phyloP scores from a whole-genome alignment of 2,888 invertebrate species.

The Adela reaumurella region DNA sequence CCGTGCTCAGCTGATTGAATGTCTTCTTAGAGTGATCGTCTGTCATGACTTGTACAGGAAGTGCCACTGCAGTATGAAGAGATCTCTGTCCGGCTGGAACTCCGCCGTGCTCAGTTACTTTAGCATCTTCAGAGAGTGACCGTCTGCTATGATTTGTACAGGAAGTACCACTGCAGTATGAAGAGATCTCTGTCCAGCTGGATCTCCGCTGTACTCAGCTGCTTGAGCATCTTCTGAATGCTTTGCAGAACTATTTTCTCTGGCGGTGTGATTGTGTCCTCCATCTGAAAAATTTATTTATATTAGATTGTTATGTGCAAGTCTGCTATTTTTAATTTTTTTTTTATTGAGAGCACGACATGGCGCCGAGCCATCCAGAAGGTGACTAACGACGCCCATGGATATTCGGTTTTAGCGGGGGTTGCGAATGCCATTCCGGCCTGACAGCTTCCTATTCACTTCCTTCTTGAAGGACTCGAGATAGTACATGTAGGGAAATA shows the following conservation, averaged over 20 bases:
- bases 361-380: too few species aligned
- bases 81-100: conserved; percentile 57
- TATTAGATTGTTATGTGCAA: conserved; percentile 3
- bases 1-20: too few species aligned
- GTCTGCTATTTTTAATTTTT: neutral
- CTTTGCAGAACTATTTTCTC: conserved; percentile 72
- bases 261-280: conserved; percentile 83
- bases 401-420: too few species aligned
- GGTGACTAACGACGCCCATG: too few species aligned
- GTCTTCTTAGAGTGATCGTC: too few species aligned
- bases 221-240: conserved; percentile 71
- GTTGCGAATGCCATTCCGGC: neutral
- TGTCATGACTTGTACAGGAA: too few species aligned
- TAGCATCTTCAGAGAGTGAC: conserved; percentile 58
- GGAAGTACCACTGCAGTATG: conserved; percentile 72
- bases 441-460: neutral
- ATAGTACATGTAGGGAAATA: too few species aligned
- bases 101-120: conserved; percentile 76
- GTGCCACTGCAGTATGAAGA: too few species aligned
- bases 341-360: too few species aligned
- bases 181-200: conserved; percentile 82
- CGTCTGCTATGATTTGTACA: conserved; percentile 5
- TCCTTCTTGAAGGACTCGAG: too few species aligned
- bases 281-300: conserved; percentile 50
- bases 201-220: conserved; percentile 72